Conservation (phyloP, 2,797 vertebrate genomes). For the Glyptemys insculpta region DNA sequence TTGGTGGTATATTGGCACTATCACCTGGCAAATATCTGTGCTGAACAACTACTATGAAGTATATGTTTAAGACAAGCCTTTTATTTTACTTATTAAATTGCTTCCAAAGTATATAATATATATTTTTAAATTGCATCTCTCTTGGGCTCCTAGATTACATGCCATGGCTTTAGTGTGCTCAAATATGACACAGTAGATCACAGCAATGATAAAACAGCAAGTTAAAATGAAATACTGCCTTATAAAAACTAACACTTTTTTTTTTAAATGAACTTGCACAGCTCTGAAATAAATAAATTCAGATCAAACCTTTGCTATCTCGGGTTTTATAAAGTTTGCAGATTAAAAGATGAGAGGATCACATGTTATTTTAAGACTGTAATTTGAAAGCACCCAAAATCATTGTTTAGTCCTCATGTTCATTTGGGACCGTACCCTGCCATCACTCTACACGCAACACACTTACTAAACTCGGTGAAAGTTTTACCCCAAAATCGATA, state of each 20-base stretch:
- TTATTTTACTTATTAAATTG: neutral
- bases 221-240: neutral
- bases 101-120: neutral
- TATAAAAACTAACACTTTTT: neutral
- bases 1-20: neutral
- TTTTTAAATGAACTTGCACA: neutral
- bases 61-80: neutral
- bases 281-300: neutral
- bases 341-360: neutral
- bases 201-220: neutral
- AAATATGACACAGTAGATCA: neutral
- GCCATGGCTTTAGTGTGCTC: neutral
- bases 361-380: neutral
- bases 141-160: neutral
- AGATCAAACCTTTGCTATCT: neutral
- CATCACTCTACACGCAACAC: neutral
- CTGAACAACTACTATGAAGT: neutral
- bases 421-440: neutral
- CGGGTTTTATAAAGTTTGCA: neutral
- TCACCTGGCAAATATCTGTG: neutral
- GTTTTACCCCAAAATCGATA: conserved; percentile 48
- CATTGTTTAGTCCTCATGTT: neutral
- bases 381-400: neutral
- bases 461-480: neutral
- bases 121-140: neutral